phyloP scores from a whole-genome alignment of 2,797 vertebrate species.

The Manis javanica region DNA sequence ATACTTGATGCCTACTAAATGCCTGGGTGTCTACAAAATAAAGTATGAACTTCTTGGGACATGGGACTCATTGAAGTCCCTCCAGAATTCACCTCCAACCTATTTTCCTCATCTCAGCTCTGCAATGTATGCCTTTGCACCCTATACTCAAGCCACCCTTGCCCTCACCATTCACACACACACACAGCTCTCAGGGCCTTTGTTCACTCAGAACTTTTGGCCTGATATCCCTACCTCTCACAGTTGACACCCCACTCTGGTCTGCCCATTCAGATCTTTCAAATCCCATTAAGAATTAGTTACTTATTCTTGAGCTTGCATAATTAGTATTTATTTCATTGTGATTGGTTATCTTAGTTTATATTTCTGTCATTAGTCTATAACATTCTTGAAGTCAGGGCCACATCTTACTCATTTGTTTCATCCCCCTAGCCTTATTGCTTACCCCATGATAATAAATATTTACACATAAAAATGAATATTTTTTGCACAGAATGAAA shows the following conservation, averaged over 20 bases:
- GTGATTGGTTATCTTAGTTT: background rate
- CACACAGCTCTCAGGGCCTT: background rate
- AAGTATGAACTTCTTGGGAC: background rate
- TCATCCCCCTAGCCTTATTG: background rate
- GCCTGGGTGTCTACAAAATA: background rate
- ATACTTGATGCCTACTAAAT: background rate
- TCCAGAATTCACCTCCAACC: background rate
- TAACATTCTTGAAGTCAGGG: background rate
- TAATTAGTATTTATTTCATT: background rate
- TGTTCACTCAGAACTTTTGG: background rate
- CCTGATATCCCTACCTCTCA: background rate
- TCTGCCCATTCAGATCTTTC: background rate
- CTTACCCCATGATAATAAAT: background rate
- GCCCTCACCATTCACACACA: background rate
- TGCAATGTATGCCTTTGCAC: background rate
- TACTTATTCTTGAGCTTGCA: background rate
- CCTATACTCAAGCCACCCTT: background rate
- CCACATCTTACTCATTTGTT: background rate
- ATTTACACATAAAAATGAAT: slow-evolving; percentile 32
- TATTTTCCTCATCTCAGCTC: background rate
- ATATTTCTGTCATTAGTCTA: background rate
- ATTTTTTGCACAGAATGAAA: slow-evolving; percentile 1
- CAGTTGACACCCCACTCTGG: no score
- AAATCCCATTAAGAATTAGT: background rate
- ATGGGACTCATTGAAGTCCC: background rate